A percentile compares a stretch with the other conserved stretches of the same genome.
Conservation (phyloP, 2,797 vertebrate genomes). For the Myotis vivesi region DNA sequence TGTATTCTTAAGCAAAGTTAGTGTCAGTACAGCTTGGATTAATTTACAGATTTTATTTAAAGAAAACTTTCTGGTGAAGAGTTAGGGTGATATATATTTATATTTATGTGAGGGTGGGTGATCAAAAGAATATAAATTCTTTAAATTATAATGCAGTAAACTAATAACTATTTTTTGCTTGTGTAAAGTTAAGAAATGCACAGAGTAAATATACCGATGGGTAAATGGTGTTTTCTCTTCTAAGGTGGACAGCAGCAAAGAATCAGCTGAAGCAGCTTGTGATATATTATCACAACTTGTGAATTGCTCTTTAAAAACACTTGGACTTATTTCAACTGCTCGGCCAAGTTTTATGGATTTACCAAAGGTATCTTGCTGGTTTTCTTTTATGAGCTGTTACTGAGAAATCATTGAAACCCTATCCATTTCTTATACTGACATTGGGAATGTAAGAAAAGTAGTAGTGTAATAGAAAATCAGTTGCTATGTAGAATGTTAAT, state of each 20-base stretch:
- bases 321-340: conserved; percentile 98
- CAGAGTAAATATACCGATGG: neutral
- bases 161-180: conserved; percentile 12
- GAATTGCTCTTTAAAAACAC: conserved; percentile 98
- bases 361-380: conserved; percentile 90
- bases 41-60: conserved; percentile 38
- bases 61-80: neutral
- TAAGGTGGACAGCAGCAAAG: conserved; percentile 98
- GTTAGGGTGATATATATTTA: neutral
- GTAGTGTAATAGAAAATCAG: neutral
- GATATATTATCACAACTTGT: conserved; percentile 98
- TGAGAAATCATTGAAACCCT: conserved; percentile 30
- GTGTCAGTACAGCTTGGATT: conserved; percentile 37
- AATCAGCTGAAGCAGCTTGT: conserved; percentile 98
- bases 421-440: neutral
- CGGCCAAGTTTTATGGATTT: conserved; percentile 99
- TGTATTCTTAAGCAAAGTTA: conserved; percentile 31
- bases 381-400: neutral
- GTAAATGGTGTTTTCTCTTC: conserved; percentile 61
- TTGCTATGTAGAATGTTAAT: conserved; percentile 10
- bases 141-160: conserved; percentile 6
- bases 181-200: neutral
- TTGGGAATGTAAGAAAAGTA: neutral
- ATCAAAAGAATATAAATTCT: conserved; percentile 28
- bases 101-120: neutral